Evolutionary conservation across 2,113 vertebrate species (phyloP), one percentile per base, ranked within the genome.

Genomic region (Myxocyprinus asiaticus): DNA sequence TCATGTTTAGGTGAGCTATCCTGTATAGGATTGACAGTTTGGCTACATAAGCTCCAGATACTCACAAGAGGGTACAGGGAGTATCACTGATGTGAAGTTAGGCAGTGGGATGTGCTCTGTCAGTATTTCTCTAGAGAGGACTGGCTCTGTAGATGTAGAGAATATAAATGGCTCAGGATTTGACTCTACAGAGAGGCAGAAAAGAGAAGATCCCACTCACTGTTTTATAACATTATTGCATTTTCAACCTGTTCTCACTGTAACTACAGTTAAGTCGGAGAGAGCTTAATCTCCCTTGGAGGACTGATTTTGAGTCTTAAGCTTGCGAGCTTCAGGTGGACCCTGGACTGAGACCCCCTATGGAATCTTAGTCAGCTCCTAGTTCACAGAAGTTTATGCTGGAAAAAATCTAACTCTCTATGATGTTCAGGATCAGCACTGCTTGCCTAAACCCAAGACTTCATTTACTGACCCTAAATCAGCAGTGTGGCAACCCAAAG

Each of bases 51-150:
- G 53, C 55, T 59, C 15, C 10, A 0, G 11, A 50, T 58, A 73
- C 88, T 88, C 75, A 91, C 90, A 67, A 44, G 85, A 53, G 62
- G 85, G 87, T 9, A 80, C 78, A 3, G 85, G 87, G 44, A 84
- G 85, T 61, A 87, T 88, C 66, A 87, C 83, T 0, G 87, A 88
- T 47, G 77, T 84, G 69, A 89, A 82, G 82, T 75, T 83, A 17
- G 85, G 75, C 53, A 87, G 78, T 63, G 70, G 11, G 56, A 42
- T 76, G 4, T 78, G 72, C 53, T 80, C 74, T 9, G 22, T 76
- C 15, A 87, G 56, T 7, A 86, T 66, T 3, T 83, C 83, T 76
- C 77, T 81, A 62, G 53, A 75, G 51, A 78, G 48, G 44, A 50
- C 58, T 1, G 78, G 9, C 14, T 64, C 79, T 53, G 68, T 69